Base-by-base conservation (phyloP, 2,113 vertebrate genomes). In the Erythrocercus mccallii region DNA sequence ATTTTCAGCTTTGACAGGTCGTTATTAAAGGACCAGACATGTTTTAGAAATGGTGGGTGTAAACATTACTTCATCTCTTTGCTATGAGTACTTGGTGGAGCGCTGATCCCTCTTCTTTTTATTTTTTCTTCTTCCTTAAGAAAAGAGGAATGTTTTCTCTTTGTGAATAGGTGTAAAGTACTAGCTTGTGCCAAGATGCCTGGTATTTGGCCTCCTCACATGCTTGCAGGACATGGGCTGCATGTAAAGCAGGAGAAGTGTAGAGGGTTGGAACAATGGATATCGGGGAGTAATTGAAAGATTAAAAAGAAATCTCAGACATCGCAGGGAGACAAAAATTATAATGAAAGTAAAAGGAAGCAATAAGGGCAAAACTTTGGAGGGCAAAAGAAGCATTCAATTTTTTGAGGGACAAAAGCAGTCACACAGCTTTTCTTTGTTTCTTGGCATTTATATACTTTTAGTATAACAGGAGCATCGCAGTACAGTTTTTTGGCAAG, bases 41-140 rank as follows among this genome's bases (percentile, higher is more conserved):
- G 61, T 86, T 96, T 96, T 92, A 92, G 80, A 93, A 92, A 88
- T 80, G n/a, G 50, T 77, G 83, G 83, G 35, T 79, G 83, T 94
- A 97, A 97, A 96, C 77, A 96, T 97, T 96, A 94, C 94, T 96
- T 97, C 95, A 95, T 92, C 45, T 88, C 61, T 94, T 90, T 95
- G 92, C 95, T 96, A 92, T 95, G 95, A 94, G 56, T 92, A 50
- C 37, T 93, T 6, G 8, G 57, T 91, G 57, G 86, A 93, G 54
- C 54, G 91, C 54, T 86, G 82, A 35, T 96, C 56, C 38, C 50
- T 71, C 45, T 78, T 86, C 71, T 79, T 76, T 81, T 70, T 83
- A 71, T 65, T 95, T 95, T 93, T 94, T 21, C 37, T 31, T 95
- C 80, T 96, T 90, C n/a, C 38, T 90, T 62, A 84, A 92, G 90